Conservation (phyloP, 2,113 vertebrate species). For the Pogona vitticeps region DNA sequence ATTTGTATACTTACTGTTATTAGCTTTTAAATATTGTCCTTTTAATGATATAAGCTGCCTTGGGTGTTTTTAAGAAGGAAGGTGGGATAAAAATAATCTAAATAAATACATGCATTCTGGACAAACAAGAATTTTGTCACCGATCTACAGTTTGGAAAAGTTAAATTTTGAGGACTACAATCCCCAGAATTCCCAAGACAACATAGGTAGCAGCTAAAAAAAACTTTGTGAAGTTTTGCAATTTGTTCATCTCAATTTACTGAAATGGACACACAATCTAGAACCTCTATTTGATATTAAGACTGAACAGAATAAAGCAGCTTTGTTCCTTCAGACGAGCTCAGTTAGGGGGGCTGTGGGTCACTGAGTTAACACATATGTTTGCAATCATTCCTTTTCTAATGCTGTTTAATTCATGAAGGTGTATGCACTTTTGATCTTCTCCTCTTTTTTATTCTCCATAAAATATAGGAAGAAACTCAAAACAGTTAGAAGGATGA, state of each 20-base stretch:
- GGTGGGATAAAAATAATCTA: too few species aligned
- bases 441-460: conserved; percentile 22
- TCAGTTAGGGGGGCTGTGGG: neutral
- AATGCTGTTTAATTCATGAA: conserved; percentile 58
- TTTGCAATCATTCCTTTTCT: conserved; percentile 37
- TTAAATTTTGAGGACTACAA: too few species aligned
- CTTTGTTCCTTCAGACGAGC: neutral
- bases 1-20: too few species aligned
- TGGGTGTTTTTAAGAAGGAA: too few species aligned
- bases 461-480: conserved; percentile 11
- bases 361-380: conserved; percentile 24
- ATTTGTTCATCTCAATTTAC: neutral
- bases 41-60: too few species aligned
- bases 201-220: too few species aligned
- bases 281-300: neutral
- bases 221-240: neutral
- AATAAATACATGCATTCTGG: too few species aligned
- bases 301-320: neutral
- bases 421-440: conserved; percentile 23
- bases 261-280: neutral
- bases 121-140: neutral
- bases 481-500: conserved; percentile 61
- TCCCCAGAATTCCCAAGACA: too few species aligned
- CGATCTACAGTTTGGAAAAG: too few species aligned
- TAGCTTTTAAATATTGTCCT: too few species aligned